Base-by-base conservation (phyloP, 2,113 vertebrate genomes). In the Rutilus rutilus region DNA sequence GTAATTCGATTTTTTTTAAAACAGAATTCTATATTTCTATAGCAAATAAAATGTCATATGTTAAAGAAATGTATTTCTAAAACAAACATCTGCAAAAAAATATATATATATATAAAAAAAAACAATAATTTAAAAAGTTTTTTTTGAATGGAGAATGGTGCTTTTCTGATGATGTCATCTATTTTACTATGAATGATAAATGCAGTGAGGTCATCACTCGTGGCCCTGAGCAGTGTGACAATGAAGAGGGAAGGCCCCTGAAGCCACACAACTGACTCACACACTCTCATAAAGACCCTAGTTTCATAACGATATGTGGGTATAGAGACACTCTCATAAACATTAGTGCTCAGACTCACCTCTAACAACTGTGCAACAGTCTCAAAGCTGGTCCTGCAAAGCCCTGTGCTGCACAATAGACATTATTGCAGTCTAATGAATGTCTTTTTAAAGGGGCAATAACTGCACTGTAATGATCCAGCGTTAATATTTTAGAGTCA, bases 381-480 rank as follows among this genome's bases (percentile, higher is more conserved):
- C 69, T 69, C 10, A 47, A 74, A 74, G 71, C 71, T 17, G 59
- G 39, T 21, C 27, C 25, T 73, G 73, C n/a, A 23, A 80, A 64
- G 8, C 65, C 79, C 39, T 84, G 86, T 73, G 86, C 73, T 80
- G 57, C 39, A 67, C 65, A 57, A 83, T 54, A 91, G 65, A 86
- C 59, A 89, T 84, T 87, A 27, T 50, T 69, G 85, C 62, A 75
- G 84, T 81, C 65, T 87, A 90, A 93, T 88, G 45, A 91, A 94
- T 93, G 84, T 59, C 57, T 92, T 95, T 93, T 93, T 88, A 89
- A 94, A 80, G 77, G 88, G 71, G 19, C 79, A n/a, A 90, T 92
- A 90, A 90, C 86, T 89, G 81, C 59, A 62, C 88, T 89, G 89
- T 93, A 93, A 93, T 93, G 90, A 93, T 88, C 89, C 78, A 87